phyloP scores from a whole-genome alignment of 2,113 vertebrate species.

The Anthoscopus minutus region DNA sequence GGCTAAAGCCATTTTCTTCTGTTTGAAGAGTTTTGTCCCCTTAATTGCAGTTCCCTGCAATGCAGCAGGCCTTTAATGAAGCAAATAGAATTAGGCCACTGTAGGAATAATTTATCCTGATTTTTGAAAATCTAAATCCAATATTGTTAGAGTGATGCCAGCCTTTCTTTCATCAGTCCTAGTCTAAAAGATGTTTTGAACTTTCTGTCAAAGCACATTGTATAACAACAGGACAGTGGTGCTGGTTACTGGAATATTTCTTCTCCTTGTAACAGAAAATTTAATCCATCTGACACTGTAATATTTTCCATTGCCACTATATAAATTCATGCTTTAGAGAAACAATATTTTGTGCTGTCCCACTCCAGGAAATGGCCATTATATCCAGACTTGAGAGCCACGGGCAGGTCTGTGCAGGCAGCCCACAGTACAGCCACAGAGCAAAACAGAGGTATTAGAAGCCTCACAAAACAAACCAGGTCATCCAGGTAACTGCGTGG shows the following conservation, averaged over 20 bases:
- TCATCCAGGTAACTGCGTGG: background rate
- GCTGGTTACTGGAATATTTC: background rate
- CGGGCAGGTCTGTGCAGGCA: background rate
- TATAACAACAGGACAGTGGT: background rate
- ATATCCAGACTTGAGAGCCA: background rate
- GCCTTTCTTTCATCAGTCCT: background rate
- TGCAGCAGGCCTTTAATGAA: background rate
- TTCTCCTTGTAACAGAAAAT: background rate
- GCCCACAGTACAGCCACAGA: background rate
- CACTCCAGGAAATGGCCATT: background rate
- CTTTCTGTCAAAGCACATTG: background rate
- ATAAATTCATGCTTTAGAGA: background rate
- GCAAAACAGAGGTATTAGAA: background rate
- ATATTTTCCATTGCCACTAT: background rate
- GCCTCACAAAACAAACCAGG: background rate
- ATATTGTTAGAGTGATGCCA: background rate
- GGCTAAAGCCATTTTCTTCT: background rate
- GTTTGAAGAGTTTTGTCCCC: background rate
- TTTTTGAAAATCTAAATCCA: slow-evolving; percentile 17
- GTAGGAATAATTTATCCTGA: slow-evolving; percentile 12
- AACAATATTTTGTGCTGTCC: background rate
- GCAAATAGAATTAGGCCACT: slow-evolving; percentile 29
- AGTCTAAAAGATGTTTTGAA: background rate
- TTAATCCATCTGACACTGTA: background rate
- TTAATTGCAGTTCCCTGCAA: background rate